Percentiles rank a stretch among this genome's conserved stretches.
Conservation (phyloP, 2,113 vertebrate species). For the Stercorarius parasiticus region DNA sequence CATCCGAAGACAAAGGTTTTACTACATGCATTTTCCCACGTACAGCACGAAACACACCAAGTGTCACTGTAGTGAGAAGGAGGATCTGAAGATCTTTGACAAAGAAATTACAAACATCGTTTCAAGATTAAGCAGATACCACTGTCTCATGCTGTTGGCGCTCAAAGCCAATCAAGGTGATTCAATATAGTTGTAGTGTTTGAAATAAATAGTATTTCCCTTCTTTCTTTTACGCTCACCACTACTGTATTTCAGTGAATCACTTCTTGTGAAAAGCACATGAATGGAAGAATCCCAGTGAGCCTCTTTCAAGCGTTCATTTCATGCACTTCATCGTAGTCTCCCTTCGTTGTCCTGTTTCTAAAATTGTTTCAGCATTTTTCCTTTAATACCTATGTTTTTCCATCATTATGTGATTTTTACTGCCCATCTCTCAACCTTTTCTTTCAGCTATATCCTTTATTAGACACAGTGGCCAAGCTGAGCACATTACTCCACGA, state of each 20-base stretch:
- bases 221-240: neutral
- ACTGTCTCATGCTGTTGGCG: neutral
- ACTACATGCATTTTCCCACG: neutral
- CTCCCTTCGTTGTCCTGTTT: neutral
- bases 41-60: neutral
- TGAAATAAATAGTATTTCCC: neutral
- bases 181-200: neutral
- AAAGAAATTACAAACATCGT: neutral
- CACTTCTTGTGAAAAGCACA: neutral
- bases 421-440: neutral
- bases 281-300: neutral
- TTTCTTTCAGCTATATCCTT: neutral
- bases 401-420: constrained; percentile 3
- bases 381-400: neutral
- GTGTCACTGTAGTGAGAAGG: neutral
- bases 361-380: constrained; percentile 28
- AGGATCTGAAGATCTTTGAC: neutral
- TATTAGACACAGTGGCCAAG: neutral
- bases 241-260: neutral
- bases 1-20: neutral
- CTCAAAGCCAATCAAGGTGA: neutral
- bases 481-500: neutral
- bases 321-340: neutral
- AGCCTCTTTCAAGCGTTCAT: neutral
- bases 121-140: neutral